Evolutionary conservation across 2,113 vertebrate genomes (phyloP).

Genomic region (Poicephalus meyeri): DNA sequence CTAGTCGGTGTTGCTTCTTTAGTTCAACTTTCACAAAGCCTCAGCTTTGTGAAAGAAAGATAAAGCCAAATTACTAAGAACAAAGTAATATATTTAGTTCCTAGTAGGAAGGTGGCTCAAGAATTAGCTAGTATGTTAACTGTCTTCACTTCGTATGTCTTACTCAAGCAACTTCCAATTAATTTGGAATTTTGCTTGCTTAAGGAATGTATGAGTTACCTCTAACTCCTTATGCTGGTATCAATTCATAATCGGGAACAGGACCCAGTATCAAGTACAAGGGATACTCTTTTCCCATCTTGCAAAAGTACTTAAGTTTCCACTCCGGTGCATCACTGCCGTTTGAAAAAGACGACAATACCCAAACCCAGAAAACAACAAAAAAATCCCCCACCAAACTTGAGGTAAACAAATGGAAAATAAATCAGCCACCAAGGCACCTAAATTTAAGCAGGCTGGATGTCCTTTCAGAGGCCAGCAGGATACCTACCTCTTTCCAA

Average conservation of each 20-base stretch:
- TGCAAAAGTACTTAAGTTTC: background rate
- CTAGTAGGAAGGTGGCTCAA: background rate
- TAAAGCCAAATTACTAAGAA: background rate
- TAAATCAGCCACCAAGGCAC: background rate
- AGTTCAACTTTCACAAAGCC: background rate
- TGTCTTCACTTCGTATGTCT: background rate
- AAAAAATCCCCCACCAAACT: background rate
- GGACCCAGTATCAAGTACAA: background rate
- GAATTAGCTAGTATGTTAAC: background rate
- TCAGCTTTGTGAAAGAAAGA: background rate
- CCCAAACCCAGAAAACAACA: background rate
- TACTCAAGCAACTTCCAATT: background rate
- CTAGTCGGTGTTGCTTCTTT: background rate
- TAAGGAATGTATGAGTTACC: background rate
- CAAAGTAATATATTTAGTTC: background rate
- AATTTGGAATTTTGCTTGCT: background rate
- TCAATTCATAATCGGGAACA: background rate
- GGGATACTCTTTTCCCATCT: background rate
- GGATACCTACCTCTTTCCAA: background rate
- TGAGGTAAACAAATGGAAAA: background rate
- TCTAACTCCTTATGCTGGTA: background rate
- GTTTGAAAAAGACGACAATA: background rate
- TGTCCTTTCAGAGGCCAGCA: background rate
- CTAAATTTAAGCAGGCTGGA: background rate
- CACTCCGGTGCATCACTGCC: background rate